Base-by-base conservation (phyloP, 2,797 vertebrate species). In the Catharus ustulatus region DNA sequence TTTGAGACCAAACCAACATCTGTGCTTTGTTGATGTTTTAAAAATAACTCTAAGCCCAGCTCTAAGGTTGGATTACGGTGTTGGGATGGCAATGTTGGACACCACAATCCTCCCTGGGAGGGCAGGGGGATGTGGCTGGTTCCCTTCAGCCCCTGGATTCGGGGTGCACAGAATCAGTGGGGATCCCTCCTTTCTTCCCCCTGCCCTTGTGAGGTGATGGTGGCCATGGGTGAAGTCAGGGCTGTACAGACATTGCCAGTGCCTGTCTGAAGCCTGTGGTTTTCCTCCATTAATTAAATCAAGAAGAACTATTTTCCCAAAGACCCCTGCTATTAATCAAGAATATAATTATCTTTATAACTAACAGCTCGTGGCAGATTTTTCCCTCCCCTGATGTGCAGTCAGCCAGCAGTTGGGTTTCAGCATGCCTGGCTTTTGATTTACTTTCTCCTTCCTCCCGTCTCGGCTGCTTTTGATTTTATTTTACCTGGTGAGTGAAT, bases 271-370 rank as follows among this genome's bases (percentile, higher is more conserved):
- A 66, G 51, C 46, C 67, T 22, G 34, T 5, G 19, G 1, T 75
- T 89, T 81, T 43, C 64, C 61, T 69, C 26, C 43, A 55, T 75
- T 76, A 54, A 72, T 90, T 79, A 66, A 91, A 18, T 87, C 79
- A 84, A 55, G 73, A 46, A 4, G 3, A 29, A 26, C 49, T 74
- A 6, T 54, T 95, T 89, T 91, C 71, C 29, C 52, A 58, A 90
- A 64, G 61, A 62, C 52, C 20, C 11, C 0, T 38, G 0, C 67
- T 67, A 15, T 66, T 90, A 58, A 49, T 91, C 86, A 81, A 83
- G 75, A 68, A 7, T 87, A 24, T 85, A 81, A 94, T 93, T 94
- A 94, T 46, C 88, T 84, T 75, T 43, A 34, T 69, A 91, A 58
- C 55, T 79, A 62, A 49, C 66, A 66, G 81, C 79, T 92, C 6